These are phyloP conservation scores for Malurus elegans DNA, from an alignment of 2,113 vertebrate genomes.

Conservation along the genomic window DNA sequence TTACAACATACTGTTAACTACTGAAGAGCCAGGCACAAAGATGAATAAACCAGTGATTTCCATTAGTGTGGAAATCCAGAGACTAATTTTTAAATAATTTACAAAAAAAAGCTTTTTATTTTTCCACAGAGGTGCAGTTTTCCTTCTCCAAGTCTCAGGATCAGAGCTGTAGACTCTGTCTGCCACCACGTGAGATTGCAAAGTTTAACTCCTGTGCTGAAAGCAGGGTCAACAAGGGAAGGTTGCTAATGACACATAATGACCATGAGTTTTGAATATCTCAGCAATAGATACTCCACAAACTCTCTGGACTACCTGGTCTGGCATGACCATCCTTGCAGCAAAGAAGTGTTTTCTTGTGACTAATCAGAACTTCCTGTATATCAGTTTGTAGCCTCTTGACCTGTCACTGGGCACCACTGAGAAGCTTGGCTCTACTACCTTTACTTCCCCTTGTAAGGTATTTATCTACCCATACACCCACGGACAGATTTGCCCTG, in stretches of 20 bases:
- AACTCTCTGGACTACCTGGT: not conserved
- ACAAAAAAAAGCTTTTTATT: not conserved
- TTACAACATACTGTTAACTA: not conserved
- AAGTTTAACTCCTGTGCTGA: not conserved
- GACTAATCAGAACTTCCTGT: not conserved
- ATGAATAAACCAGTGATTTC: not conserved
- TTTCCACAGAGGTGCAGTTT: not conserved
- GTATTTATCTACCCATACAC: not conserved
- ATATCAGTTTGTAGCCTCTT: not conserved
- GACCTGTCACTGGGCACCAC: not conserved
- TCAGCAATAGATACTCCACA: not conserved
- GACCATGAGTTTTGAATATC: not conserved
- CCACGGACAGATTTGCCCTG: not conserved
- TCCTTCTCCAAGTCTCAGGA: not conserved
- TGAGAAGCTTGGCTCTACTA: not conserved
- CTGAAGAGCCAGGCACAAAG: not conserved
- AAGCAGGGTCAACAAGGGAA: not conserved
- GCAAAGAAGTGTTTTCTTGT: not conserved
- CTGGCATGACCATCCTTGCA: not conserved
- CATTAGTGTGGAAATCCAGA: not conserved
- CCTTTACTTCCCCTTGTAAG: not conserved
- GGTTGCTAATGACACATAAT: accelerated
- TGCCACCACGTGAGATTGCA: not conserved
- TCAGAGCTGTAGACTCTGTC: not conserved
- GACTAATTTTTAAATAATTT: not conserved